phyloP scores from a whole-genome alignment of 2,888 invertebrate species.

The Icerya purchasi region DNA sequence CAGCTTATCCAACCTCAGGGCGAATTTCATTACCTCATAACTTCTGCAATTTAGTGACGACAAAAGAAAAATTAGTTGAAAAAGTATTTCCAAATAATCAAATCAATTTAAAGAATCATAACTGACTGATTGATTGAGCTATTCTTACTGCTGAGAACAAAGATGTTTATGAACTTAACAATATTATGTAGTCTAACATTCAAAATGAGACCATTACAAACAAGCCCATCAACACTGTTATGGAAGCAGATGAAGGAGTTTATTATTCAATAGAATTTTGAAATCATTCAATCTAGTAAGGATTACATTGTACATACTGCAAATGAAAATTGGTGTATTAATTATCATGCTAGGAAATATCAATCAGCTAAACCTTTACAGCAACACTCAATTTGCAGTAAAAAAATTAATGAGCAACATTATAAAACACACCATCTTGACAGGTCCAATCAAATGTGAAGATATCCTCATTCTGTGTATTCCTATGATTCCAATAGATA shows the following conservation, averaged over 20 bases:
- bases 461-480: neutral
- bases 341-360: neutral
- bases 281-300: neutral
- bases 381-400: neutral
- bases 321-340: too few species aligned
- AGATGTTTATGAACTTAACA: neutral
- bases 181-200: neutral
- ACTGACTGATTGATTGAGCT: too few species aligned
- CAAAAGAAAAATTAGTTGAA: too few species aligned
- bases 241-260: neutral
- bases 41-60: too few species aligned
- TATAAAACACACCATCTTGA: neutral
- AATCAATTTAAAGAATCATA: too few species aligned
- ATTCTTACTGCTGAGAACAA: too few species aligned
- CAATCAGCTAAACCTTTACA: neutral
- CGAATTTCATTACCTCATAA: too few species aligned
- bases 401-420: neutral
- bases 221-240: neutral
- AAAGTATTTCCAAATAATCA: too few species aligned
- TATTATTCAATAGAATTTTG: neutral
- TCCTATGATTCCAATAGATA: neutral
- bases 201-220: neutral
- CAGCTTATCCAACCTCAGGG: too few species aligned
- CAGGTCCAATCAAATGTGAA: neutral
- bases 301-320: too few species aligned